Base-by-base conservation (phyloP, 2,797 vertebrate genomes). In the Lithobates sylvaticus region DNA sequence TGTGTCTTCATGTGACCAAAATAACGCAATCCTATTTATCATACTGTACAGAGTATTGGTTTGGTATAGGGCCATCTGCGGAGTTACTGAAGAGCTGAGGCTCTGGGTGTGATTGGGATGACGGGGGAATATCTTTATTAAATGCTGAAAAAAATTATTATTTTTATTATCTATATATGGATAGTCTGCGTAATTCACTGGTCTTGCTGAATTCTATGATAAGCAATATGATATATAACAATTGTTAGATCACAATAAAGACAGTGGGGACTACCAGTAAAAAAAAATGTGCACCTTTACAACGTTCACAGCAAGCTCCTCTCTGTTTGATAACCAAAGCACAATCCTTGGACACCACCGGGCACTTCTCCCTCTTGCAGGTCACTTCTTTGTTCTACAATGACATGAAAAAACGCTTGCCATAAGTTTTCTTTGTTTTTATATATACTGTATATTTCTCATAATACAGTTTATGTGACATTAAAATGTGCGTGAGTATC, bases 361-460 rank as follows among this genome's bases (percentile, higher is more conserved):
- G 97, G 88, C 98, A 99, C 89, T 97, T 99, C 93, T 99, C 98
- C 91, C 98, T 96, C 86, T 96, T 98, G 89, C 98, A 99, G 73
- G 97, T 97, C 36, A 97, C 98, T 91, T 99, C 99, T 88, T 97
- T 97, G 27, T 98, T 97, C 98, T 99, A 90, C 71, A 54, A 32
- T 47, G 72, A 69, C 86, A 90, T 44, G 47, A 80, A 89, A 88
- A 71, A 69, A 84, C 82, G 68, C 12, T 27, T 29, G 12, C 26
- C 27, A 15, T 67, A 29, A 67, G 65, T 26, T 67, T 10, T 67
- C 12, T 7, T 29, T 26, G 13, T 5, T 29, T 67, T 6, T 36
- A 36, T 27, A 61, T 8, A 26, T 26, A 67, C 6, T 65, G 23
- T 29, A 12, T 18, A 23, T 67, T 67, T 67, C 65, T 29, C 12